Evolutionary conservation across 2,797 vertebrate genomes (phyloP).

Genomic region (Alcedo quadribrachys): DNA sequence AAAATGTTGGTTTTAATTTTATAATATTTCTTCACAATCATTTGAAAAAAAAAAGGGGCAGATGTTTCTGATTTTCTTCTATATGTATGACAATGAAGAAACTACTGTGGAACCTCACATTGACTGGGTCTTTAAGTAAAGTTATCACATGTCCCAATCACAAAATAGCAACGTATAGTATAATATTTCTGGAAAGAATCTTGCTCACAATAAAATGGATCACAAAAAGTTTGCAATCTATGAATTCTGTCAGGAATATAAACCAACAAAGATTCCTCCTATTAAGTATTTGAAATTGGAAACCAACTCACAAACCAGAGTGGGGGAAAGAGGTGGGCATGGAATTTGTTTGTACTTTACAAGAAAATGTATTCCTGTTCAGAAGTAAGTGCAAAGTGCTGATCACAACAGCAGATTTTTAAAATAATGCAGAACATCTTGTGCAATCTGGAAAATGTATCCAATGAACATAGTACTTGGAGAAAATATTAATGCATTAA

Average conservation of each 20-base stretch:
- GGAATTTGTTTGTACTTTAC: not conserved
- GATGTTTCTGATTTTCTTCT: conserved; percentile 69
- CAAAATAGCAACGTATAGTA: conserved; percentile 41
- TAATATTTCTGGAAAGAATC: conserved; percentile 40
- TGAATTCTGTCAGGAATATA: conserved; percentile 2
- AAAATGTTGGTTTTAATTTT: not conserved
- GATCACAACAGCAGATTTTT: not conserved
- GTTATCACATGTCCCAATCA: conserved; percentile 44
- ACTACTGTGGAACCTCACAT: conserved; percentile 55
- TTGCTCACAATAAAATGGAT: conserved; percentile 35
- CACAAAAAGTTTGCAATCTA: conserved; percentile 13
- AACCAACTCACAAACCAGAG: not conserved
- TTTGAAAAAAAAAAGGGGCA: not conserved
- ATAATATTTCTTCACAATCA: conserved; percentile 45
- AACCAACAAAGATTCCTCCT: not conserved
- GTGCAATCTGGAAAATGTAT: not conserved
- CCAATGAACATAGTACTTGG: not conserved
- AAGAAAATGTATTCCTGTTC: not conserved
- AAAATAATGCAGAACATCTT: not conserved
- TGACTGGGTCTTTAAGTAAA: conserved; percentile 12
- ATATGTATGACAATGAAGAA: conserved; percentile 24
- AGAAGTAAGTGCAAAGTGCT: not conserved
- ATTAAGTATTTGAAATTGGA: conserved; percentile 5
- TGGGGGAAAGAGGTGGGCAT: not conserved
- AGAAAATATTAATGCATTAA: not conserved